A percentile compares a stretch with the other conserved stretches of the same genome.
Evolutionary conservation across 2,797 vertebrate species (phyloP).

Genomic region (Otolemur crassicaudatus): DNA sequence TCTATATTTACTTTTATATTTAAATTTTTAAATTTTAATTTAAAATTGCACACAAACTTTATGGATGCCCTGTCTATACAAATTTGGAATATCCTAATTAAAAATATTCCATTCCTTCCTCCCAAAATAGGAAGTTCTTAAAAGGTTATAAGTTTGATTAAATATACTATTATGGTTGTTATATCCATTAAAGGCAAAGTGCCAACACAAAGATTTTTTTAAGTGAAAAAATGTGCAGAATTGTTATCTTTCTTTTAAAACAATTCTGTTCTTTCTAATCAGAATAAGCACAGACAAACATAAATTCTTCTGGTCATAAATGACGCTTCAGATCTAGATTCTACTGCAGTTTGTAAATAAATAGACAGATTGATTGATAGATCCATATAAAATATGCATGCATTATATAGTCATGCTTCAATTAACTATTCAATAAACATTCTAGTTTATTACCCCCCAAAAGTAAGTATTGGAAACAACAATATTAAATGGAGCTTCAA

Average conservation of each 20-base stretch:
- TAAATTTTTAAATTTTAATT: neutral
- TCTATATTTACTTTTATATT: neutral
- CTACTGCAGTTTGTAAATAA: neutral
- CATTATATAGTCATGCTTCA: neutral
- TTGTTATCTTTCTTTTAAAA: slow-evolving; percentile 28
- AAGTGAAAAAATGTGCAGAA: neutral
- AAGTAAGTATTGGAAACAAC: neutral
- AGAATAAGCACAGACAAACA: neutral
- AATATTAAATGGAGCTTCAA: neutral
- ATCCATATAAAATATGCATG: neutral
- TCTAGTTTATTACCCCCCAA: neutral
- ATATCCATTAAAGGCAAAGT: neutral
- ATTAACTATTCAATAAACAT: neutral
- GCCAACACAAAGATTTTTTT: neutral
- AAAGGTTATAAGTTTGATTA: slow-evolving; percentile 1
- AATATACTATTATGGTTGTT: neutral
- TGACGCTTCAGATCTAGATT: neutral
- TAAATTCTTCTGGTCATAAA: neutral
- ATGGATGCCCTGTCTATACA: no score
- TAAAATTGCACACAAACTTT: no score
- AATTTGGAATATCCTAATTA: neutral
- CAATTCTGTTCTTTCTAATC: slow-evolving; percentile 2
- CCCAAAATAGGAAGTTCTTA: neutral
- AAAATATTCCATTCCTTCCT: neutral
- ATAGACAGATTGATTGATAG: neutral